phyloP scores from a whole-genome alignment of 2,888 invertebrate genomes.

The Vesta saturnalis region DNA sequence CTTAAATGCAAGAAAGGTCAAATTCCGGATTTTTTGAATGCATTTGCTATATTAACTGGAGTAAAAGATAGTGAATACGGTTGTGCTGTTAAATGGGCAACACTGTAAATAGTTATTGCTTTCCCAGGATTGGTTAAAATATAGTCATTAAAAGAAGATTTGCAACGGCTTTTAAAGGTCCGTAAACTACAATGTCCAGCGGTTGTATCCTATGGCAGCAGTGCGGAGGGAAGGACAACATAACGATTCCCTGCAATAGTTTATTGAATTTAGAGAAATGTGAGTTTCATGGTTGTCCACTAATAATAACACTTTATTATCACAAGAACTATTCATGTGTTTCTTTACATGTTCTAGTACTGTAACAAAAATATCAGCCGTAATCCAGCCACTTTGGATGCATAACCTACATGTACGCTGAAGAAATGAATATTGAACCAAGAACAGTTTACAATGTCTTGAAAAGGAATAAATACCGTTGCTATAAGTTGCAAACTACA shows the following conservation, averaged over 20 bases:
- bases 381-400: background rate
- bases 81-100: background rate
- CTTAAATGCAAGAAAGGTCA: no score
- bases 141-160: background rate
- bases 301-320: constrained; percentile 33
- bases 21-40: no score
- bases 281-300: constrained; percentile 46
- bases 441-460: no score
- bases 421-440: no score
- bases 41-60: background rate
- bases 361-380: background rate
- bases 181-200: background rate
- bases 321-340: background rate
- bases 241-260: background rate
- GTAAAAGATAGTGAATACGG: background rate
- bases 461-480: no score
- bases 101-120: background rate
- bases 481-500: no score
- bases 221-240: constrained; percentile 19
- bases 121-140: background rate
- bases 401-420: background rate
- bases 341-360: background rate
- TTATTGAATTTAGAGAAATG: constrained; percentile 6
- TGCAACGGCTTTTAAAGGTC: background rate
- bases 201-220: constrained; percentile 42